These are phyloP conservation scores for Rhombomys opimus DNA, from an alignment of 2,113 vertebrate species.

Conservation along the genomic window DNA sequence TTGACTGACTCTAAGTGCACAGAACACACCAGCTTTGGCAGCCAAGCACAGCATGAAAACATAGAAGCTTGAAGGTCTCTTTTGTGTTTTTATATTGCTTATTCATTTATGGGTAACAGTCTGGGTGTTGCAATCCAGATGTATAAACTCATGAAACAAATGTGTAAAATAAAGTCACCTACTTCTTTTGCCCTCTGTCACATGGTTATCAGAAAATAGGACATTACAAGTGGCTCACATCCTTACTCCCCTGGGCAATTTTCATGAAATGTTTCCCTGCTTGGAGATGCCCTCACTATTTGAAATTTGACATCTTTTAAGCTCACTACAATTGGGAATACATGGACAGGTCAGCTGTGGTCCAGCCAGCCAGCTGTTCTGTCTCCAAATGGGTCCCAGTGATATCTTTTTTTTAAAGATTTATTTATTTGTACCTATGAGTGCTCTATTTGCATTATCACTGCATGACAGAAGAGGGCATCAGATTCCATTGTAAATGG, in stretches of 20 bases:
- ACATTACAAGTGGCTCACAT: fast-evolving
- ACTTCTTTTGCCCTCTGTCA: neutral
- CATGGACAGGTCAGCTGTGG: fast-evolving
- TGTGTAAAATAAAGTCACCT: fast-evolving
- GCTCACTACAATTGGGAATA: too few species aligned
- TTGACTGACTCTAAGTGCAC: too few species aligned
- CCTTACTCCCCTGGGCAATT: fast-evolving
- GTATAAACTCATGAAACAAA: neutral
- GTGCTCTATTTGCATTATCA: too few species aligned
- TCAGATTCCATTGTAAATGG: too few species aligned
- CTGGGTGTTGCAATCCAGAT: too few species aligned
- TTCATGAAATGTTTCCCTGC: fast-evolving
- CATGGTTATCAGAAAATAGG: fast-evolving
- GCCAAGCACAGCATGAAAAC: neutral
- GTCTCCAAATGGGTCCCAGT: neutral
- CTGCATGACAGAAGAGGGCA: too few species aligned
- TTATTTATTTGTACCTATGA: too few species aligned
- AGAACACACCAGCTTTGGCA: neutral
- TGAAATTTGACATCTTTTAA: neutral
- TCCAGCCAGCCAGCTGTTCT: neutral
- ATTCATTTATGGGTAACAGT: too few species aligned
- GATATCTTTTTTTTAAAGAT: neutral
- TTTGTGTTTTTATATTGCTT: neutral
- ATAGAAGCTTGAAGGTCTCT: neutral
- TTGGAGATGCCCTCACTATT: fast-evolving